Percentiles rank a stretch among this genome's conserved stretches.
These are phyloP conservation scores for Alcedo atthis DNA, from an alignment of 2,797 vertebrate species.

Conservation along the genomic window DNA sequence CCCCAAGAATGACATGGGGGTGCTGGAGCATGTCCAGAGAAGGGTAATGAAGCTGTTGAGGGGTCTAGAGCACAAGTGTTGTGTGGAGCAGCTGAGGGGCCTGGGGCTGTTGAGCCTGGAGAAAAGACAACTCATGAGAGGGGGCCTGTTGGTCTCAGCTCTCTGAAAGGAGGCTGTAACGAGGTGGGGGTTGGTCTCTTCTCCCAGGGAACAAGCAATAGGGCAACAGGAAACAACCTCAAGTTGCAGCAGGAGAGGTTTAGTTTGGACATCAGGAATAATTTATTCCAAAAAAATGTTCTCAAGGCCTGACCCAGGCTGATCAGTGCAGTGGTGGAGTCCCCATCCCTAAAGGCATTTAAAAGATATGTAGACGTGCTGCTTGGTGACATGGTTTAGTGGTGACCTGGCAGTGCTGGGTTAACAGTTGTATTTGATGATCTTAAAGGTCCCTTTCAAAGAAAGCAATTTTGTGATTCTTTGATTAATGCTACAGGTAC, in stretches of 20 bases:
- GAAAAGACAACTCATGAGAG: background rate
- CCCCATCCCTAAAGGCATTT: background rate
- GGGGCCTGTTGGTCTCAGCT: background rate
- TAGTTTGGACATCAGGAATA: background rate
- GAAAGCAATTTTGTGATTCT: background rate
- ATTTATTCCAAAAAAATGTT: background rate
- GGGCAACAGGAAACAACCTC: background rate
- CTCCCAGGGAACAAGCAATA: background rate
- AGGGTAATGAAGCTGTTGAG: too few relatives aligned
- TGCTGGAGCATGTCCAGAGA: background rate
- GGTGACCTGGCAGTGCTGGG: background rate
- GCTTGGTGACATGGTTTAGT: background rate
- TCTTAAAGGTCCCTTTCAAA: too few relatives aligned
- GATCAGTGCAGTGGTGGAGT: background rate
- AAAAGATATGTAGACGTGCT: background rate
- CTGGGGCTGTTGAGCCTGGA: background rate
- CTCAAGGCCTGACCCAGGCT: background rate
- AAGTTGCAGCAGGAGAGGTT: background rate
- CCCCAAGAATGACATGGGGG: background rate
- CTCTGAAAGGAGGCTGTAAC: background rate
- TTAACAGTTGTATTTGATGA: background rate
- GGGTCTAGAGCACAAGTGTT: background rate
- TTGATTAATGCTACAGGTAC: background rate
- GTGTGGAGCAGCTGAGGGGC: background rate
- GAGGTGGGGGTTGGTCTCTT: background rate